A percentile compares a stretch with the other conserved stretches of the same genome.
Evolutionary conservation across 2,797 vertebrate species (phyloP).

Genomic region (Sardinella longiceps): DNA sequence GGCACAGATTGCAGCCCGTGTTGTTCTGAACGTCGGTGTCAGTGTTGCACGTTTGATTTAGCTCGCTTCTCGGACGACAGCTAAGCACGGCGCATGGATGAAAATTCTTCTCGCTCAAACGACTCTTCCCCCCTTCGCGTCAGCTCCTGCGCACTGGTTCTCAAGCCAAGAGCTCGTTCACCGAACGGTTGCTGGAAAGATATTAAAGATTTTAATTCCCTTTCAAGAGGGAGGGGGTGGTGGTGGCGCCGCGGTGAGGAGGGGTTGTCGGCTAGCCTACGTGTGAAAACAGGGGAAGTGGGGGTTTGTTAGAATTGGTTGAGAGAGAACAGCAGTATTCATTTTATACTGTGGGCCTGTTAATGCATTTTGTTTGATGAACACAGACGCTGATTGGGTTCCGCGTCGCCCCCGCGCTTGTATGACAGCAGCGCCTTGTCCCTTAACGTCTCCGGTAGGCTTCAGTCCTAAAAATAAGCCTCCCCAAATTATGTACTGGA

Average conservation of each 20-base stretch:
- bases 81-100: constrained; percentile 40
- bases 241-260: constrained; percentile 32
- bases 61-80: constrained; percentile 30
- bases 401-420: constrained; percentile 10
- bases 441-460: constrained; percentile 14
- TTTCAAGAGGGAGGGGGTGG: constrained; percentile 57
- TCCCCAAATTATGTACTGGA: constrained; percentile 7
- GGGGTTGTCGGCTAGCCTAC: constrained; percentile 50
- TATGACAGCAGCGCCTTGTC: background rate
- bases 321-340: constrained; percentile 41
- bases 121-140: constrained; percentile 26
- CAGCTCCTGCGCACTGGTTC: constrained; percentile 35
- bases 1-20: constrained; percentile 53
- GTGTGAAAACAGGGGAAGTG: constrained; percentile 29
- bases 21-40: constrained; percentile 65
- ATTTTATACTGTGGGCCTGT: constrained; percentile 42
- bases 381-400: constrained; percentile 25
- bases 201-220: constrained; percentile 66
- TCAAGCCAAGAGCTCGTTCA: constrained; percentile 34
- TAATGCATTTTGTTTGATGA: constrained; percentile 45
- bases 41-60: constrained; percentile 47
- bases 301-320: constrained; percentile 39
- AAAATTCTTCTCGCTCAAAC: constrained; percentile 47
- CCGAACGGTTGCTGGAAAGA: constrained; percentile 61
- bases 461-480: constrained; percentile 28